Evolutionary conservation across 2,888 invertebrate species (phyloP), one percentile per base, ranked within the genome.

Genomic region (Cheilosia impressa): DNA sequence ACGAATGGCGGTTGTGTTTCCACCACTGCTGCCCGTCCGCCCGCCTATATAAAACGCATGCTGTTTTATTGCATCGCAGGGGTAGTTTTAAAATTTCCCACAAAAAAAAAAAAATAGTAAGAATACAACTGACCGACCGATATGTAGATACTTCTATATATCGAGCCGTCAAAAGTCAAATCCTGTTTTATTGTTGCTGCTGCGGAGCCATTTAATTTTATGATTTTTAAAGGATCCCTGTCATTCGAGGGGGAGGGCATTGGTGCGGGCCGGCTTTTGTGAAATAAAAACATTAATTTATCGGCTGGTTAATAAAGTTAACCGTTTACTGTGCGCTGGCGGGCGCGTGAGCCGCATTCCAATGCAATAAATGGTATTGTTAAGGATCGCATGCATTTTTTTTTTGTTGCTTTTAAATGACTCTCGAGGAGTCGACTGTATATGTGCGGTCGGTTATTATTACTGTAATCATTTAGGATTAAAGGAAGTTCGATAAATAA

Each of bases 401-500:
- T 62, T 41, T 79, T 19, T 22, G 1, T 22, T 22, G 22, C 0
- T 22, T 22, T 85, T 85, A 76, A 85, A 81, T 71, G 75, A 85
- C 85, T 85, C 60, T 57, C 76, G 24, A 57, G 47, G 69, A 79
- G 52, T 71, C 80, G 43, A 84, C 60, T 84, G 80, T 47, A 38
- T 47, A 38, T 38, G 4, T 52, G 76, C 60, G 81, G 85, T 81
- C 85, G 75, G 68, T 85, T 85, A 81, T 85, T 85, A 80, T 77
- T 68, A 81, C 81, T 68, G 81, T 85, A 85, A 85, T 85, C 81
- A 85, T 85, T 85, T 85, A 81, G 85, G 85, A 81, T 85, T 85
- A 85, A 84, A 81, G 85, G 85, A 77, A 85, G 57, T 81, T 85
- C 85, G 81, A 85, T 85, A 85, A 85, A 85, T 85, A 85, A 81